Base-by-base conservation (phyloP, 2,113 vertebrate genomes). In the Galbula dea region DNA sequence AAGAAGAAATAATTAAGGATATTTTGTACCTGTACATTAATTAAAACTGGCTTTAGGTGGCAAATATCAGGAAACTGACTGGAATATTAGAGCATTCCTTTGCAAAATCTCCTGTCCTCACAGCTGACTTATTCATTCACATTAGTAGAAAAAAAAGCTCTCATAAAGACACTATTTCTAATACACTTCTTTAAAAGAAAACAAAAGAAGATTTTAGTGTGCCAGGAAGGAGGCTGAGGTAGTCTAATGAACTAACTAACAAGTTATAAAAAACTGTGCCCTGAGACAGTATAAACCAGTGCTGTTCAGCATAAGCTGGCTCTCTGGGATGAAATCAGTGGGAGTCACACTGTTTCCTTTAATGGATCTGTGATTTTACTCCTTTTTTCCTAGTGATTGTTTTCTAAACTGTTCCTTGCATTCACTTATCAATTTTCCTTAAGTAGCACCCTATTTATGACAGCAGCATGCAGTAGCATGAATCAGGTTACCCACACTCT, bases 341-440 rank as follows among this genome's bases (percentile, higher is more conserved):
- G 65, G 57, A 94, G 32, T 82, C 86, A 61, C 39, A 59, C 20
- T 86, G 66, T 81, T 91, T 83, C 80, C 59, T 80, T 78, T 73
- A 79, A 84, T 58, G 51, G 67, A 76, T 9, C 75, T 81, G 72
- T 83, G 39, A 78, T 90, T 92, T 93, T 45, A 88, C 34, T 83
- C 61, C 37, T 71, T 46, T 71, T 74, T 62, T 78, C 51, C 77
- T 81, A 94, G 83, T n/a, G 67, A 76, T 49, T 71, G 75, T 86
- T 91, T 94, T 84, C 76, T 51, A 90, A 92, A 84, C 73, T 86
- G 32, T 41, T 72, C 59, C 46, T 86, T 86, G 65, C 45, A 66
- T 86, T 78, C 36, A 73, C 76, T 93, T 80, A 89, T 10, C 63
- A 86, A 86, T 93, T 85, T 93, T 90, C 67, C 81, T 75, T 54